Evolutionary conservation across 1,140 invertebrate species (phyloP).

Genomic region (Halyomorpha halys): DNA sequence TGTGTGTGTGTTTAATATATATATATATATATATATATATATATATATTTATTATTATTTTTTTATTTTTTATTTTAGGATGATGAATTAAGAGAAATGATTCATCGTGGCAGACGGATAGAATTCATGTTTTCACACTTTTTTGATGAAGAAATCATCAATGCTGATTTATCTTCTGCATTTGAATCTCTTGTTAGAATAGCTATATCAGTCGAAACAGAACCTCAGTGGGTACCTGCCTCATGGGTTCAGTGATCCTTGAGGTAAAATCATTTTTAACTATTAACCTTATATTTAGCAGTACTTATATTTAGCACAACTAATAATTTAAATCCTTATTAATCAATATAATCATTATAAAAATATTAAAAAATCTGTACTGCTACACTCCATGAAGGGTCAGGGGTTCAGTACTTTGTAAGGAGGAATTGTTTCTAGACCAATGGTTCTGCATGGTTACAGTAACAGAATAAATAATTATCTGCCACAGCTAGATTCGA

Average conservation of each 20-base stretch:
- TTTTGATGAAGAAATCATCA: conserved; percentile 88
- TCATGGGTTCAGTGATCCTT: conserved; percentile 72
- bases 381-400: no score
- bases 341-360: no score
- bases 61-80: conserved; percentile 51
- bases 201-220: conserved; percentile 76
- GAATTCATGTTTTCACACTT: conserved; percentile 90
- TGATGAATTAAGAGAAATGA: conserved; percentile 84
- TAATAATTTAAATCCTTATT: no score
- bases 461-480: no score
- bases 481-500: no score
- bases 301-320: neutral
- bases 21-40: no score
- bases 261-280: neutral
- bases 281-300: neutral
- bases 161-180: conserved; percentile 75
- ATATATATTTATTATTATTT: no score
- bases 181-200: conserved; percentile 76
- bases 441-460: no score
- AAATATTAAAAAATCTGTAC: no score
- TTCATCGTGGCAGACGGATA: conserved; percentile 77
- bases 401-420: no score
- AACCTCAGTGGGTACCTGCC: conserved; percentile 92
- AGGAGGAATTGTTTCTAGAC: no score
- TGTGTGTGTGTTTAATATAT: no score